Evolutionary conservation across 2,113 vertebrate genomes (phyloP).

Genomic region (Cettia cetti): DNA sequence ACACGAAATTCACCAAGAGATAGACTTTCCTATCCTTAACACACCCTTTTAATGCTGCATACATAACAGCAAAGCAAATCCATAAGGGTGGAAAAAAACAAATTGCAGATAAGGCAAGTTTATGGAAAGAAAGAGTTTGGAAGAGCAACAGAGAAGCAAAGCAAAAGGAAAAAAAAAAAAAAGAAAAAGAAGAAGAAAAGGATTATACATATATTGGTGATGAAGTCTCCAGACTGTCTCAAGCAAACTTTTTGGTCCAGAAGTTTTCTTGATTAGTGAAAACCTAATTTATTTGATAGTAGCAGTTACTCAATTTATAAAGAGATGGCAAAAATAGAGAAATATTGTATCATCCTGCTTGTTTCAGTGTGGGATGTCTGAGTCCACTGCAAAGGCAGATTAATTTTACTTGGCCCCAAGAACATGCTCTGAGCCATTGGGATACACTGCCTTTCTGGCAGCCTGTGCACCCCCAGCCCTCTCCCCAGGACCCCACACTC

Average conservation of each 20-base stretch:
- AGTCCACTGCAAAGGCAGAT: background rate
- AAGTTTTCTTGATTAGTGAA: background rate
- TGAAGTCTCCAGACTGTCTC: background rate
- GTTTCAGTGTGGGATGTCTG: background rate
- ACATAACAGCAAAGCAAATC: background rate
- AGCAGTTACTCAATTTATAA: background rate
- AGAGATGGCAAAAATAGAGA: background rate
- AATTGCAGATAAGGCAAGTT: background rate
- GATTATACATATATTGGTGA: background rate
- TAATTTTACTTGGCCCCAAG: background rate
- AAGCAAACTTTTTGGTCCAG: background rate
- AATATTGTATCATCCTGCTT: background rate
- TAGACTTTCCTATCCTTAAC: background rate
- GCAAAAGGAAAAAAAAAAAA: background rate
- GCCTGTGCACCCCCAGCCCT: background rate
- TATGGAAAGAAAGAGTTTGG: background rate
- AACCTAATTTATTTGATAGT: background rate
- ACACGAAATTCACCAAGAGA: slow-evolving; percentile 8
- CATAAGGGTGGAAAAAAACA: background rate
- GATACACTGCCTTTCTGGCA: background rate
- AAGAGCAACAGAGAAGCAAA: background rate
- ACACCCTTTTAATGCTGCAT: background rate
- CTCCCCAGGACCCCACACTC: background rate
- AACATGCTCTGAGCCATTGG: background rate
- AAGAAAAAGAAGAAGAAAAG: background rate